phyloP scores from a whole-genome alignment of 2,888 invertebrate genomes.

The Scrobipalpa costella region DNA sequence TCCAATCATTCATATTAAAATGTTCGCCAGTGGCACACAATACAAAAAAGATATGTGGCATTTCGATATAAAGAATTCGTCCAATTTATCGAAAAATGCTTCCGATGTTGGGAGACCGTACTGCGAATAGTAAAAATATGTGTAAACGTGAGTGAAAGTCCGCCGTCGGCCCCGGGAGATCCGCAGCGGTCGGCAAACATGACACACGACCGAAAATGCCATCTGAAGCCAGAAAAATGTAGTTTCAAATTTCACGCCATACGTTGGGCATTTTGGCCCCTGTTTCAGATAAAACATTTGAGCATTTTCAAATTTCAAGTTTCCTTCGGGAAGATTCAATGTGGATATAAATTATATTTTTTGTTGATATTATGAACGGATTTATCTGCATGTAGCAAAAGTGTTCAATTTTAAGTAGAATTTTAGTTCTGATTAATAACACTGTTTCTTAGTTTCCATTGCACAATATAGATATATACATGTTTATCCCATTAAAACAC shows the following conservation, averaged over 20 bases:
- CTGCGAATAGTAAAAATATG: slow-evolving; percentile 67
- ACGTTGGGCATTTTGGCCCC: no score
- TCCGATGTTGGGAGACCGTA: slow-evolving; percentile 57
- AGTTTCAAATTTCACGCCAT: slow-evolving; percentile 35
- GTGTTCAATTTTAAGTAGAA: no score
- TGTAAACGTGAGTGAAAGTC: slow-evolving; percentile 62
- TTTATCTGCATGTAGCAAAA: no score
- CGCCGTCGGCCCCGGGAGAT: slow-evolving; percentile 50
- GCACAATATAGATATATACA: no score
- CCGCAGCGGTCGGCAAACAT: slow-evolving; percentile 40
- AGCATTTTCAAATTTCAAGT: no score
- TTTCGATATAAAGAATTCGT: slow-evolving; percentile 62
- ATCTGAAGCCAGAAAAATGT: slow-evolving; percentile 40
- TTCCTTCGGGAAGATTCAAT: no score
- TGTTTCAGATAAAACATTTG: no score
- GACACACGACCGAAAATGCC: slow-evolving; percentile 58
- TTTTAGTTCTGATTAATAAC: no score
- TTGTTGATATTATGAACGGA: no score
- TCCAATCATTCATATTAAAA: neutral
- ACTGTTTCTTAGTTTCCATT: no score
- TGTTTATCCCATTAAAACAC: no score
- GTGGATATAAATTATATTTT: no score
- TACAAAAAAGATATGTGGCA: slow-evolving; percentile 54
- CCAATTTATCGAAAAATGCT: slow-evolving; percentile 67
- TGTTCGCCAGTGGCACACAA: slow-evolving; percentile 39